A percentile compares a stretch with the other conserved stretches of the same genome.
Conservation (phyloP, 2,888 invertebrate genomes). For the Neoascia interrupta region DNA sequence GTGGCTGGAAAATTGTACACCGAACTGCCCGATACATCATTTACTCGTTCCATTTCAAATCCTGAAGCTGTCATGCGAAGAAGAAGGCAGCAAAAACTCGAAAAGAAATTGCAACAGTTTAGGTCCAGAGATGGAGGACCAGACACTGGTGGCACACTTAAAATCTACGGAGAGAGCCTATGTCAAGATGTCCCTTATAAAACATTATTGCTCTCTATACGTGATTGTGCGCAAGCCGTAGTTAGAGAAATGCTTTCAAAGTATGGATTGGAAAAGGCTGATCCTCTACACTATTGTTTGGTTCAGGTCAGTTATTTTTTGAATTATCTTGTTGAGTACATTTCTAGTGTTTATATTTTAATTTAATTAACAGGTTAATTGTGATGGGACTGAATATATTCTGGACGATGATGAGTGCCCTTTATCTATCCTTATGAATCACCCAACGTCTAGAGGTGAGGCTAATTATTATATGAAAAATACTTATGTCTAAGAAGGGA, state of each 20-base stretch:
- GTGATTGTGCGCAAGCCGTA: conserved; percentile 95
- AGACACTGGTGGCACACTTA: conserved; percentile 93
- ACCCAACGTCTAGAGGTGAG: conserved; percentile 92
- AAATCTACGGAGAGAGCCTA: conserved; percentile 97
- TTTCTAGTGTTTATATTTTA: too few relatives aligned
- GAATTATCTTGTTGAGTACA: too few relatives aligned
- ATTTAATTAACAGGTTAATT: conserved; percentile 82
- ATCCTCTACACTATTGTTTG: conserved; percentile 94
- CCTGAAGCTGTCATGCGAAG: conserved; percentile 99
- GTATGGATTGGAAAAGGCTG: conserved; percentile 94
- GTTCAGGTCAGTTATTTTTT: conserved; percentile 94
- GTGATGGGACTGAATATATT: conserved; percentile 91
- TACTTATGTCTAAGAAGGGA: too few relatives aligned
- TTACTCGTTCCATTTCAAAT: conserved; percentile 99
- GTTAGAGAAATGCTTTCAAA: conserved; percentile 98
- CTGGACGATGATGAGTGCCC: conserved; percentile 99
- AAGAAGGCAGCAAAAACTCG: conserved; percentile 96
- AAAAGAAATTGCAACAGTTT: conserved; percentile 97
- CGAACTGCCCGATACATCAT: conserved; percentile 98
- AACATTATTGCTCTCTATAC: conserved; percentile 94
- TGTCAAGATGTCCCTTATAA: conserved; percentile 99
- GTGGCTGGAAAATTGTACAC: conserved; percentile 96
- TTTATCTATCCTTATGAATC: conserved; percentile 94
- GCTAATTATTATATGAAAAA: too few relatives aligned
- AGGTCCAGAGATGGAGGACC: conserved; percentile 96